Evolutionary conservation across 1,140 invertebrate genomes (phyloP).

Genomic region (Mercenaria mercenaria): DNA sequence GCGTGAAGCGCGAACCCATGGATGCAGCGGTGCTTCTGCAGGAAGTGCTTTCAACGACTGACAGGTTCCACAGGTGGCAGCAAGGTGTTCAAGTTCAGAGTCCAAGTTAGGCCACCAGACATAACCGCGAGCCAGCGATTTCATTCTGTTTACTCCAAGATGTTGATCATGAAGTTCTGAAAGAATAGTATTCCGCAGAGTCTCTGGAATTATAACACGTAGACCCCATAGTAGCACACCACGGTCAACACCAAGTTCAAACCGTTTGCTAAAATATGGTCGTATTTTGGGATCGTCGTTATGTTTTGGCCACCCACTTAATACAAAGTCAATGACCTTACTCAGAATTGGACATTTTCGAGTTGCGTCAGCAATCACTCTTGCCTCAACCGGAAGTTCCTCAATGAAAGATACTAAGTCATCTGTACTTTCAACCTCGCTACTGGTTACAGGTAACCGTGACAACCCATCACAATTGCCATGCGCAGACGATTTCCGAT

Average conservation of each 20-base stretch:
- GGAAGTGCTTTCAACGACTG: neutral
- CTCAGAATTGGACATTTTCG: conserved; percentile 45
- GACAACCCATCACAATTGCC: conserved; percentile 69
- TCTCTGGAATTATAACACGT: conserved; percentile 40
- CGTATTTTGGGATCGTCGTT: neutral
- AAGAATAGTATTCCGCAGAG: neutral
- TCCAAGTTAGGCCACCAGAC: conserved; percentile 68
- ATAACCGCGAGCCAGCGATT: conserved; percentile 37
- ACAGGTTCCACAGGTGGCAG: neutral
- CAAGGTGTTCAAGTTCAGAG: neutral
- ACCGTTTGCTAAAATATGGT: conserved; percentile 22
- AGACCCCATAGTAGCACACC: conserved; percentile 58
- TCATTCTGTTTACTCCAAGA: conserved; percentile 62
- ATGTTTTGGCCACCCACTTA: conserved; percentile 45
- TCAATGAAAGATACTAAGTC: conserved; percentile 34
- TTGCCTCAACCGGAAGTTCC: conserved; percentile 42
- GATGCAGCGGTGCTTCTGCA: neutral
- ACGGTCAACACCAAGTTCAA: conserved; percentile 36
- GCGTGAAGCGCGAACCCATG: neutral
- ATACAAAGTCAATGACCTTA: neutral
- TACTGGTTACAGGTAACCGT: conserved; percentile 53
- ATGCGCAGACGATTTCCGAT: conserved; percentile 59
- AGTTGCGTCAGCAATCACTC: conserved; percentile 35
- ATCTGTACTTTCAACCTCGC: conserved; percentile 4
- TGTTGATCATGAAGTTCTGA: conserved; percentile 66